These are phyloP conservation scores for Agrotis clavis DNA, from an alignment of 2,888 invertebrate species.

Conservation along the genomic window DNA sequence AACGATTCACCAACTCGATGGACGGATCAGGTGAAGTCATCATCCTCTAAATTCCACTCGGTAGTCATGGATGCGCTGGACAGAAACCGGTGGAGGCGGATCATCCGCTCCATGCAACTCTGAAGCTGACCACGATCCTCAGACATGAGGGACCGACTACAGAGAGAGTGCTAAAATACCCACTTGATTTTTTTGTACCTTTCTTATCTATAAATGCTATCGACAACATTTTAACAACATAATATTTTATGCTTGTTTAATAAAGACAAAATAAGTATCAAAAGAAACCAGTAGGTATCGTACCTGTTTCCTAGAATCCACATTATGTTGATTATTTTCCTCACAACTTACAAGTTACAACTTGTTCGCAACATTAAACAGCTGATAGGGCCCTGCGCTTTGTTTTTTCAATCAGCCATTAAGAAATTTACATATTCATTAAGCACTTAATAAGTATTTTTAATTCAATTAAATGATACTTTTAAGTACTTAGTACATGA, in stretches of 20 bases:
- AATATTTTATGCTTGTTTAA: conserved; percentile 17
- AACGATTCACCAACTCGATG: too few relatives aligned
- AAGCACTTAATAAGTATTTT: conserved; percentile 46
- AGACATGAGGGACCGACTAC: too few relatives aligned
- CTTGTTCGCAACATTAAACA: conserved; percentile 47
- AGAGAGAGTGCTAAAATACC: not conserved
- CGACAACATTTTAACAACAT: conserved; percentile 9
- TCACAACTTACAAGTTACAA: conserved; percentile 45
- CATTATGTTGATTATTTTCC: conserved; percentile 44
- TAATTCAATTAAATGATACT: conserved; percentile 51
- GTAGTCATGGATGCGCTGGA: too few relatives aligned
- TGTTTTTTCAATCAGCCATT: conserved; percentile 34
- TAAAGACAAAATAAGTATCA: conserved; percentile 2
- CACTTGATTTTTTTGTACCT: not conserved
- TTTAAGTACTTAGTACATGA: conserved; percentile 29
- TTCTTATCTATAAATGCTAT: conserved; percentile 5
- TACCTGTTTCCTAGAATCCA: conserved; percentile 30
- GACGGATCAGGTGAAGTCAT: too few relatives aligned
- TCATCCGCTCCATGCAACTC: too few relatives aligned
- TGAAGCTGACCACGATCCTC: too few relatives aligned
- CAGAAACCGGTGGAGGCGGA: too few relatives aligned
- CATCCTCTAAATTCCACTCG: too few relatives aligned
- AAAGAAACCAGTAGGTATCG: conserved; percentile 27
- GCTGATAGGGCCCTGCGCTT: conserved; percentile 20
- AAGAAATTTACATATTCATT: conserved; percentile 52